Conservation (phyloP, 2,797 vertebrate genomes). For the Eulemur mongoz region DNA sequence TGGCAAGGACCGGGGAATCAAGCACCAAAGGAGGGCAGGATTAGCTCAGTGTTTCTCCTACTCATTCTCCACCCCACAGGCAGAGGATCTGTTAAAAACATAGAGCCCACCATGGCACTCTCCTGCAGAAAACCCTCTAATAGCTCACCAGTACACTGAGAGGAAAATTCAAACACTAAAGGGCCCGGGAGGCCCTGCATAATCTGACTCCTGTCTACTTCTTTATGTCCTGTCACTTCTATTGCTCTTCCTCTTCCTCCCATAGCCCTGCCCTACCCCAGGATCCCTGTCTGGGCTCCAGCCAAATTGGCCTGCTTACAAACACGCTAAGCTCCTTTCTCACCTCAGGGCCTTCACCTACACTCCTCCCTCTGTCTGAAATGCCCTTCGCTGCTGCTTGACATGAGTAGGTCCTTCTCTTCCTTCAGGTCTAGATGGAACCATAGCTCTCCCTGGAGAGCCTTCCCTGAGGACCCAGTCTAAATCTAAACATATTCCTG, state of each 20-base stretch:
- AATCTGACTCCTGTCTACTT: background rate
- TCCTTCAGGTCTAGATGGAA: background rate
- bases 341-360: background rate
- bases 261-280: background rate
- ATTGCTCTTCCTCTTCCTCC: background rate
- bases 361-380: background rate
- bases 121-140: background rate
- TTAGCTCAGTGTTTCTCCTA: background rate
- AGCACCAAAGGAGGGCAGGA: background rate
- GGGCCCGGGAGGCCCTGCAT: background rate
- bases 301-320: background rate
- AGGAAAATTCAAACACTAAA: background rate
- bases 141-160: background rate
- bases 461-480: background rate
- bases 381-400: background rate
- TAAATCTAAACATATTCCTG: background rate
- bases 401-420: background rate
- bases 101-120: too few species aligned
- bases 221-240: background rate
- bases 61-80: background rate
- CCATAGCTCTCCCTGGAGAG: background rate
- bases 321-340: background rate
- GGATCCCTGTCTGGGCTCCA: background rate
- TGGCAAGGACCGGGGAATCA: background rate
- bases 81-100: background rate